A percentile compares a stretch with the other conserved stretches of the same genome.
These are phyloP conservation scores for Phodopus roborovskii DNA, from an alignment of 2,113 vertebrate species.

Conservation along the genomic window DNA sequence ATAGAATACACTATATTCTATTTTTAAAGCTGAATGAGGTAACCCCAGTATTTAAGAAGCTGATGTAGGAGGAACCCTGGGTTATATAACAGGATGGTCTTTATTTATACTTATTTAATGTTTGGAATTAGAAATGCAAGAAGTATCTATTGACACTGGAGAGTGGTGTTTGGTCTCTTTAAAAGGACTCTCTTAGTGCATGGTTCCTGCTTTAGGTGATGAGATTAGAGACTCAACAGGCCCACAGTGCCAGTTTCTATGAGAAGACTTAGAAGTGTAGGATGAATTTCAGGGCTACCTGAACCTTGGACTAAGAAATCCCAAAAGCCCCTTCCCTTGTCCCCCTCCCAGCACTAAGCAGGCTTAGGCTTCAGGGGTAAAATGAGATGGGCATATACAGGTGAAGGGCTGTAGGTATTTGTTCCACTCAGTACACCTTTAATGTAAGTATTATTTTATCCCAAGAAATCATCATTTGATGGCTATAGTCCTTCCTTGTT, in stretches of 20 bases:
- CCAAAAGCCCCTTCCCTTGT: not conserved
- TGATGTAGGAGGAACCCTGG: not conserved
- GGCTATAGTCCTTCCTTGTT: not conserved
- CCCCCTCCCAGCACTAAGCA: not conserved
- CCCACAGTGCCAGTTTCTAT: not conserved
- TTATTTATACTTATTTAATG: not conserved
- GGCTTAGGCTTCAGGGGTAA: not conserved
- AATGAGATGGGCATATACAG: not conserved
- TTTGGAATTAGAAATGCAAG: not conserved
- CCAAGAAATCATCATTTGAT: not conserved
- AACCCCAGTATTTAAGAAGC: not conserved
- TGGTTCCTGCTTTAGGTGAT: not conserved
- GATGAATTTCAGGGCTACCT: not conserved
- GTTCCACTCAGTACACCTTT: not conserved
- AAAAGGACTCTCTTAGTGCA: not conserved
- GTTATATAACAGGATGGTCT: not conserved
- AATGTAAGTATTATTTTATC: not conserved
- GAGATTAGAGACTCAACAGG: not conserved
- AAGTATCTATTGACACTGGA: not conserved
- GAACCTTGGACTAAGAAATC: not conserved
- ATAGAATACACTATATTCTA: not conserved
- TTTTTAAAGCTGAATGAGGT: not conserved
- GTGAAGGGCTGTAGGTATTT: rapidly evolving
- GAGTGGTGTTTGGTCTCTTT: not conserved
- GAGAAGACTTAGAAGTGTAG: not conserved